phyloP scores from a whole-genome alignment of 2,888 invertebrate genomes.

The Siphlonurus alternatus region DNA sequence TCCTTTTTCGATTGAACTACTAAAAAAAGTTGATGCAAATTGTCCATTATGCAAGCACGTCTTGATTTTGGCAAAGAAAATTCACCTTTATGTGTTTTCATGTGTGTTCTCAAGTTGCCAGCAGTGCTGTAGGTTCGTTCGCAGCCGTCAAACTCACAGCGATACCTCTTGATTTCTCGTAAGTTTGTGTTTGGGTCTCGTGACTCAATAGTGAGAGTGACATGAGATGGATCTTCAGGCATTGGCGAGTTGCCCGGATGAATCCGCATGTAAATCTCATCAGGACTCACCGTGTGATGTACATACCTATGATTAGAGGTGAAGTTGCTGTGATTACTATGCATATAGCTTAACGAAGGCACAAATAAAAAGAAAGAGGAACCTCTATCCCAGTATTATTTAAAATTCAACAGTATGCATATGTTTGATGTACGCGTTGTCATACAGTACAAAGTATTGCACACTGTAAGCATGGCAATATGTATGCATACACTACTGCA shows the following conservation, averaged over 20 bases:
- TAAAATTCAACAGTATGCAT: too few species aligned
- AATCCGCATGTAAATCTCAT: constrained; percentile 54
- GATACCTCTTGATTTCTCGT: constrained; percentile 49
- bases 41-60: too few species aligned
- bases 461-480: constrained; percentile 4
- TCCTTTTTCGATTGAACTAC: too few species aligned
- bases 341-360: constrained; percentile 9
- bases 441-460: too few species aligned
- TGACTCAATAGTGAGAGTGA: constrained; percentile 48
- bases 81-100: constrained; percentile 91
- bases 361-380: too few species aligned
- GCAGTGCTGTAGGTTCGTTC: constrained; percentile 80
- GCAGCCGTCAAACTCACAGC: constrained; percentile 80
- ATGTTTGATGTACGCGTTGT: too few species aligned
- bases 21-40: too few species aligned
- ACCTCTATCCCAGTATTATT: too few species aligned
- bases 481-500: constrained; percentile 13
- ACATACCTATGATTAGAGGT: constrained; percentile 37
- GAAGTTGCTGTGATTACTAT: background rate
- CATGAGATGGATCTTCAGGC: constrained; percentile 48
- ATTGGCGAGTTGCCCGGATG: constrained; percentile 43
- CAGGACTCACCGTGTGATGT: constrained; percentile 46
- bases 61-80: too few species aligned
- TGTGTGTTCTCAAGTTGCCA: constrained; percentile 84
- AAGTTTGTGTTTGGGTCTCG: constrained; percentile 38